A percentile compares a stretch with the other conserved stretches of the same genome.
Conservation (phyloP, 2,113 vertebrate genomes). For the Cochlearius cochlearius region DNA sequence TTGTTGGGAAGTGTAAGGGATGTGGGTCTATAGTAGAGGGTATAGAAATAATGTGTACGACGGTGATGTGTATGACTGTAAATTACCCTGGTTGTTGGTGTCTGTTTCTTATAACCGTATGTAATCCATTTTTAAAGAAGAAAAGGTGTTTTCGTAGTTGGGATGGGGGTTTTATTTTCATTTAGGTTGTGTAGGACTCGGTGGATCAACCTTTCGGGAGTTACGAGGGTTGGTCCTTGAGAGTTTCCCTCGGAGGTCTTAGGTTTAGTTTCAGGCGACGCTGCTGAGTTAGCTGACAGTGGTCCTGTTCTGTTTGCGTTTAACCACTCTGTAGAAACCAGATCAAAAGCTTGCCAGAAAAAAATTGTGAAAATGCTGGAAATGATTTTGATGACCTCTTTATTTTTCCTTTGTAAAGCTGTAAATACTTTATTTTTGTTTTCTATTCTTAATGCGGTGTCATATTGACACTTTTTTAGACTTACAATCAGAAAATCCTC, state of each 20-base stretch:
- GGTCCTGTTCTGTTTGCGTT: not conserved
- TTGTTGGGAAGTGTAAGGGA: not conserved
- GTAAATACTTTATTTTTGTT: slow-evolving; percentile 77
- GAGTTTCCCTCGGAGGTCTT: not conserved
- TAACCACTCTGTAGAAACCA: not conserved
- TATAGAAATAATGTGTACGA: not conserved
- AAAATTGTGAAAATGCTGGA: slow-evolving; percentile 57
- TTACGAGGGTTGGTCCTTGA: not conserved
- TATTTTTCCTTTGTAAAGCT: slow-evolving; percentile 72
- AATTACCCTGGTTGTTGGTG: not conserved
- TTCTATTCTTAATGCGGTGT: slow-evolving; percentile 71
- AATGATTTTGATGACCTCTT: slow-evolving; percentile 52
- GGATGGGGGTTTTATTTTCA: not conserved
- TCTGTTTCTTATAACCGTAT: not conserved
- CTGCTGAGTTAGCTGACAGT: not conserved
- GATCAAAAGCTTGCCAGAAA: slow-evolving; percentile 35
- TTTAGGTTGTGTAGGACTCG: not conserved
- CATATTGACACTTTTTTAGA: slow-evolving; percentile 81
- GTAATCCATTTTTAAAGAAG: not conserved
- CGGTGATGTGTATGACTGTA: not conserved
- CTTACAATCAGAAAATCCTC: slow-evolving; percentile 55
- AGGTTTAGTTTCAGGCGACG: not conserved
- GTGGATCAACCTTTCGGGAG: not conserved
- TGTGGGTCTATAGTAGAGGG: not conserved
- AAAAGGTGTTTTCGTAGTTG: not conserved